phyloP scores from a whole-genome alignment of 1,140 invertebrate genomes.

The Hesperophylax magnus region DNA sequence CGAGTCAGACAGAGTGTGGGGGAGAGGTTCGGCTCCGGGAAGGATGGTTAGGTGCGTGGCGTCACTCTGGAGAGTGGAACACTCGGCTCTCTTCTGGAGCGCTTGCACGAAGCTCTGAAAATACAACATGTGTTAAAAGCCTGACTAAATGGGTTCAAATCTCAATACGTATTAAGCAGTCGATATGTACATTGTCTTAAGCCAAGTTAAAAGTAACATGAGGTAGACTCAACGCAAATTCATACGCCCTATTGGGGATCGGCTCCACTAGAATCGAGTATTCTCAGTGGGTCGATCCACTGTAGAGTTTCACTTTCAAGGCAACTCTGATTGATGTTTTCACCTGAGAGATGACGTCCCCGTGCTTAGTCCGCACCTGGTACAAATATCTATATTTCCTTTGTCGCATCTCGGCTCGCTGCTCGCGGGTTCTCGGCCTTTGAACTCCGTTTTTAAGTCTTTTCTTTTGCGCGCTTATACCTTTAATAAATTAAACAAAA shows the following conservation, averaged over 20 bases:
- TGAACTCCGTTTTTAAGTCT: conserved; percentile 62
- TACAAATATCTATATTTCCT: conserved; percentile 91
- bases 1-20: conserved; percentile 62
- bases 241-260: too few relatives aligned
- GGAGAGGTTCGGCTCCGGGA: conserved; percentile 65
- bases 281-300: too few relatives aligned
- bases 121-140: neutral
- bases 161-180: too few relatives aligned
- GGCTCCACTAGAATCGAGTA: too few relatives aligned
- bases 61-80: conserved; percentile 82
- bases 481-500: conserved; percentile 55
- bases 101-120: conserved; percentile 85
- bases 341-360: conserved; percentile 91
- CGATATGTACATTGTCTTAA: too few relatives aligned
- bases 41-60: conserved; percentile 78
- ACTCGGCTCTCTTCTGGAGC: conserved; percentile 82
- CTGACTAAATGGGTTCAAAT: neutral
- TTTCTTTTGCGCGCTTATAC: conserved; percentile 67
- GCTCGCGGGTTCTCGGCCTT: conserved; percentile 76
- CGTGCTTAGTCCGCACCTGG: conserved; percentile 89
- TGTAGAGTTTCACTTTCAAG: too few relatives aligned
- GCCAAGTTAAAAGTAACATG: too few relatives aligned
- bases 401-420: conserved; percentile 82
- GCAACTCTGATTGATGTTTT: conserved; percentile 21
- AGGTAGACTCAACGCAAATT: too few relatives aligned